These are phyloP conservation scores for Mercenaria mercenaria DNA, from an alignment of 1,140 invertebrate species.

Conservation along the genomic window DNA sequence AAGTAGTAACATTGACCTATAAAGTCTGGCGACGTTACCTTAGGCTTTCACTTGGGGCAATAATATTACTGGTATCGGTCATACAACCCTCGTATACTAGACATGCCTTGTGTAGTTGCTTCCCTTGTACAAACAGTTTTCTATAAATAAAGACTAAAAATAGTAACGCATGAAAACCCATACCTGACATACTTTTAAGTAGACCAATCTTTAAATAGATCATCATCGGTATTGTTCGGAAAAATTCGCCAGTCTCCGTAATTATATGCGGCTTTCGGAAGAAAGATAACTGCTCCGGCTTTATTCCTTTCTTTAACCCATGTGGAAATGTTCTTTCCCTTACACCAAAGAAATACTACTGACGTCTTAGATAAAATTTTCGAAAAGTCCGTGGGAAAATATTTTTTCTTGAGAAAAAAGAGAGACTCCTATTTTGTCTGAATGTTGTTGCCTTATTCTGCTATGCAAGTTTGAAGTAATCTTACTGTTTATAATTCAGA, in stretches of 20 bases:
- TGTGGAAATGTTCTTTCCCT: too few relatives aligned
- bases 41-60: neutral
- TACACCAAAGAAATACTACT: too few relatives aligned
- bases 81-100: neutral
- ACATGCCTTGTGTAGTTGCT: neutral
- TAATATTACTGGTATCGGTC: neutral
- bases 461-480: too few relatives aligned
- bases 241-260: neutral
- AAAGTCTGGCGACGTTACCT: neutral
- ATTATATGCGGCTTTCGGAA: neutral
- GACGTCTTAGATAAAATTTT: too few relatives aligned
- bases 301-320: neutral
- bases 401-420: too few relatives aligned
- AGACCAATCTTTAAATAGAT: slow-evolving; percentile 29
- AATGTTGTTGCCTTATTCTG: too few relatives aligned
- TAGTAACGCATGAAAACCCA: slow-evolving; percentile 21
- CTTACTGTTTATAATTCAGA: too few relatives aligned
- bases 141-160: neutral
- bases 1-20: too few relatives aligned
- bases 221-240: neutral
- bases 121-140: neutral
- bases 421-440: too few relatives aligned
- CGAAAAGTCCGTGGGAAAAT: too few relatives aligned
- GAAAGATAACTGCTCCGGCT: neutral
- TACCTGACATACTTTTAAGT: neutral